These are phyloP conservation scores for Pantherophis vulpinus DNA, from an alignment of 2,797 vertebrate genomes.

Conservation along the genomic window DNA sequence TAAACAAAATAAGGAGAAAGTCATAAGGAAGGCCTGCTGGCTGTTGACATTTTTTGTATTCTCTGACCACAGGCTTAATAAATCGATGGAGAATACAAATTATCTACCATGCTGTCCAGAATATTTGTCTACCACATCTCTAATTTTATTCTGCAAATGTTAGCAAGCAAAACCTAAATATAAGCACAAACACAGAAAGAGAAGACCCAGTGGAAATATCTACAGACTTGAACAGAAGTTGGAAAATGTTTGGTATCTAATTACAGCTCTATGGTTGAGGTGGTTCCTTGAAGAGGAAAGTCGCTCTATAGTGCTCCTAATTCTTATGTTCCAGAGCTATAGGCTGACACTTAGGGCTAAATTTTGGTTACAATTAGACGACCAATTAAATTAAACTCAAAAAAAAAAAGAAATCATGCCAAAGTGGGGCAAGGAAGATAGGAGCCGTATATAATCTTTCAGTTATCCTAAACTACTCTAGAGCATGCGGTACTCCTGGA, in stretches of 20 bases:
- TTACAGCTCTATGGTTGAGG: background rate
- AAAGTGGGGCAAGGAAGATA: background rate
- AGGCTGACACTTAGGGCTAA: background rate
- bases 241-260: background rate
- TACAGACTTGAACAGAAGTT: background rate
- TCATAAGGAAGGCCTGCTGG: background rate
- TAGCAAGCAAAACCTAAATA: background rate
- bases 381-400: background rate
- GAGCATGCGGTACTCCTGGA: background rate
- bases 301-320: background rate
- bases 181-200: background rate
- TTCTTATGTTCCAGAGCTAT: background rate
- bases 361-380: background rate
- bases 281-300: background rate
- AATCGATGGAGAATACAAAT: background rate
- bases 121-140: background rate
- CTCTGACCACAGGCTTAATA: background rate
- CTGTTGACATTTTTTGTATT: background rate
- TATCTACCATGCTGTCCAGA: background rate
- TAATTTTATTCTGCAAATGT: background rate
- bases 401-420: background rate
- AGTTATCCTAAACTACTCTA: background rate
- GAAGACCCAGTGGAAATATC: background rate
- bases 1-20: background rate
- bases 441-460: background rate